These are phyloP conservation scores for Mamestra configurata DNA, from an alignment of 1,140 invertebrate genomes.

Conservation along the genomic window DNA sequence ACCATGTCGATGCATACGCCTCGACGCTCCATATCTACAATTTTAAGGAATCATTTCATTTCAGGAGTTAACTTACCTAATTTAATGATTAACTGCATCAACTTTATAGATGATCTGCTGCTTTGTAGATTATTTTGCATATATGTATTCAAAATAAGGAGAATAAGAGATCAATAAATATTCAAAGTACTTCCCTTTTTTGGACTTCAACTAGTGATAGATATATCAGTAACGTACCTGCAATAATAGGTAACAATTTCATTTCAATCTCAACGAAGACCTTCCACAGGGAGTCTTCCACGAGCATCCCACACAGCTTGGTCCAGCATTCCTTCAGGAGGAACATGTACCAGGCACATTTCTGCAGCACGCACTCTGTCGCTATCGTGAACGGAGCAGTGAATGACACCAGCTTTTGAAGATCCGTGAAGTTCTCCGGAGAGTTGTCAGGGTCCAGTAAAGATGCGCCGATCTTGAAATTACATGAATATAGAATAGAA, in stretches of 20 bases:
- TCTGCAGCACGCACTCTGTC: conserved; percentile 67
- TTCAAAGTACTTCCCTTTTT: no score
- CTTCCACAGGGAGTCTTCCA: conserved; percentile 77
- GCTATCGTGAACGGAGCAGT: conserved; percentile 66
- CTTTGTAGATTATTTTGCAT: no score
- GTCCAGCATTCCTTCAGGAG: conserved; percentile 59
- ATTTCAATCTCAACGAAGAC: conserved; percentile 87
- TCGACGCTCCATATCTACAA: conserved; percentile 83
- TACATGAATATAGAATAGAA: no score
- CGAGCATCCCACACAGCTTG: conserved; percentile 54
- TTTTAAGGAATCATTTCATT: not conserved
- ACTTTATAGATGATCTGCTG: no score
- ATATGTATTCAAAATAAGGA: no score
- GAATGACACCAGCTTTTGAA: conserved; percentile 64
- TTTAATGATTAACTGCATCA: no score
- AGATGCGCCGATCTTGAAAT: conserved; percentile 66
- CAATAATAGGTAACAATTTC: conserved; percentile 86
- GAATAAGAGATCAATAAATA: no score
- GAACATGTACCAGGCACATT: conserved; percentile 67
- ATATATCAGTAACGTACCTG: conserved; percentile 68
- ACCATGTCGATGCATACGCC: conserved; percentile 82
- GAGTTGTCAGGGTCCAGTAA: conserved; percentile 71
- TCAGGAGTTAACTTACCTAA: no score
- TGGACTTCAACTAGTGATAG: no score
- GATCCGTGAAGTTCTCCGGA: conserved; percentile 65